Conservation (phyloP, 2,113 vertebrate genomes). For the Mugil cephalus region DNA sequence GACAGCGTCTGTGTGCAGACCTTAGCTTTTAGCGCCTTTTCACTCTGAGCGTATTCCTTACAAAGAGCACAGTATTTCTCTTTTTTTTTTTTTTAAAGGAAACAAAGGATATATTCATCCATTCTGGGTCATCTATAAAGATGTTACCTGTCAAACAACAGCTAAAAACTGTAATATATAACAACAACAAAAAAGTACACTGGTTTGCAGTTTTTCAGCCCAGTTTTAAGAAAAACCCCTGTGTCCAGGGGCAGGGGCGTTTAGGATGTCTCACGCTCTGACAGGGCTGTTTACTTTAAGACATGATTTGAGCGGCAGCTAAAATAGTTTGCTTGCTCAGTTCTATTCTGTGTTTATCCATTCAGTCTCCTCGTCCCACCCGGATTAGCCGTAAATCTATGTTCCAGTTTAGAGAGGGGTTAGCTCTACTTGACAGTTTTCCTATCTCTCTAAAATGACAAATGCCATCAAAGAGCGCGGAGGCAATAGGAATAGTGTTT, state of each 20-base stretch:
- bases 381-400: slow-evolving; percentile 71
- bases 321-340: slow-evolving; percentile 71
- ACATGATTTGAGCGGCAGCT: slow-evolving; percentile 55
- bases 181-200: slow-evolving; percentile 68
- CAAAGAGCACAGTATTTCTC: slow-evolving; percentile 60
- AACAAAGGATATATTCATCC: slow-evolving; percentile 55
- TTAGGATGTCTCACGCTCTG: slow-evolving; percentile 33
- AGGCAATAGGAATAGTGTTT: slow-evolving; percentile 56
- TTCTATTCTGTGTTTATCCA: slow-evolving; percentile 65
- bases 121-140: slow-evolving; percentile 50
- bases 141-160: slow-evolving; percentile 55
- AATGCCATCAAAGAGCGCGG: slow-evolving; percentile 55
- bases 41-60: slow-evolving; percentile 74
- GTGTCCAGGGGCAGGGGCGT: slow-evolving; percentile 38
- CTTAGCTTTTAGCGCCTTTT: slow-evolving; percentile 76
- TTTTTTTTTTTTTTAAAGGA: not conserved
- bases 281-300: slow-evolving; percentile 64
- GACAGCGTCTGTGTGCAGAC: slow-evolving; percentile 54
- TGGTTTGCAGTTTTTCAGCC: slow-evolving; percentile 16
- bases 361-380: slow-evolving; percentile 46
- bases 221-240: slow-evolving; percentile 39
- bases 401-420: slow-evolving; percentile 65
- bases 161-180: slow-evolving; percentile 70
- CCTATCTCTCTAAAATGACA: slow-evolving; percentile 64
- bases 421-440: slow-evolving; percentile 63